Base-by-base conservation (phyloP, 2,113 vertebrate species). In the Chascanopsetta lugubris region DNA sequence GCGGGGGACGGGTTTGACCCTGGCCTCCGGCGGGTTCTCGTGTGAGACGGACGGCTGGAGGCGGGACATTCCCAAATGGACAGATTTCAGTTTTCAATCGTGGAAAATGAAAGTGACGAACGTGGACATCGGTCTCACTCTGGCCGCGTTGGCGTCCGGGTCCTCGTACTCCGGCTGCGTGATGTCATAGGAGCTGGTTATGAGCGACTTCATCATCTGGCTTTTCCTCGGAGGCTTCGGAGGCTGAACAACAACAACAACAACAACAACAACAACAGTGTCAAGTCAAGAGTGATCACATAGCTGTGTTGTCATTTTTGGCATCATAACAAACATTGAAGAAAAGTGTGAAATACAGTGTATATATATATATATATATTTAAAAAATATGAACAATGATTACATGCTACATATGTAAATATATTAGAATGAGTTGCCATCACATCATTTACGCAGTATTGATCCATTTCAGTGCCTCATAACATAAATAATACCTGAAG, bases 1-100 rank as follows among this genome's bases (percentile, higher is more conserved):
- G 20, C 1, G 62, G 62, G 83, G 76, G 2, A 68, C 55, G 10
- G 79, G 76, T 21, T 29, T 77, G n/a, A 47, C 30, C 42, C 18
- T 22, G 2, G 54, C 27, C 15, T 76, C 58, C 2, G 61, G 5
- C 62, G 20, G 47, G 12, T n/a, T 30, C 47, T 27, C 64, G n/a
- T 36, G 30, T 15, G 47, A 26, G 13, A 20, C 25, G 1, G 13
- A 8, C 55, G 56, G 42, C 82, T 85, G 54, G 12, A 2, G 30
- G 15, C 2, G 8, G 22, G 18, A n/a, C 17, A n/a, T 26, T 9
- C 26, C 20, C 32, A 25, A 32, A 25, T 34, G 25, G n/a, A n/a
- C n/a, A n/a, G n/a, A n/a, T 50, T 11, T 32, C 2, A 3, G 2
- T 6, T 13, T 24, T 1, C 5, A 26, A 8, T 6, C n/a, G 26